phyloP scores from a whole-genome alignment of 35 echinoderm and acorn worm species.

The Lytechinus pictus region DNA sequence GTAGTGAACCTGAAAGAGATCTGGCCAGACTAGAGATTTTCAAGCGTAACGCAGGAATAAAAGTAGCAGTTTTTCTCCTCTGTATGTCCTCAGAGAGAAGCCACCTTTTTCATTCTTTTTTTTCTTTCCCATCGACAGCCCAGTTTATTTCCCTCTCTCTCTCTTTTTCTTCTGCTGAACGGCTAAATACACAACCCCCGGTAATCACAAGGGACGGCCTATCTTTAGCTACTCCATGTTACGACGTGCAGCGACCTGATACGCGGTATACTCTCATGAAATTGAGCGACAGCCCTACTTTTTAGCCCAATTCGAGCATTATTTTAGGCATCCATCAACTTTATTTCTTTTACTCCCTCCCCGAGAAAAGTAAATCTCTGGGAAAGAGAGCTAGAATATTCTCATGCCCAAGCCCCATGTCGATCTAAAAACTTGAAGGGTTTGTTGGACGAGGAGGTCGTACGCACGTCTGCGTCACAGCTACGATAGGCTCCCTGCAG shows the following conservation, averaged over 20 bases:
- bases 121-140: constrained; percentile 24
- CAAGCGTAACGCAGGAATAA: constrained; percentile 38
- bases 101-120: constrained; percentile 12
- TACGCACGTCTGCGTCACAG: background rate
- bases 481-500: background rate
- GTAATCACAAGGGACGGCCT: constrained; percentile 61
- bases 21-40: constrained; percentile 62
- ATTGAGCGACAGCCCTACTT: constrained; percentile 50
- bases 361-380: background rate
- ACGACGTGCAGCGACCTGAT: constrained; percentile 43
- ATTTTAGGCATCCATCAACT: constrained; percentile 2
- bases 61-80: constrained; percentile 39
- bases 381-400: background rate
- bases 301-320: constrained; percentile 26
- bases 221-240: constrained; percentile 56
- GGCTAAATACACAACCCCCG: constrained; percentile 70
- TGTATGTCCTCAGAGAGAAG: constrained; percentile 2
- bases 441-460: background rate
- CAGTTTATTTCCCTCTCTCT: background rate
- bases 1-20: constrained; percentile 81
- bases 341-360: background rate
- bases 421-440: background rate
- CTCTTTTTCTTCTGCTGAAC: constrained; percentile 13
- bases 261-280: constrained; percentile 33
- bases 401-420: background rate